phyloP scores from a whole-genome alignment of 2,797 vertebrate species.

The Thaleichthys pacificus region DNA sequence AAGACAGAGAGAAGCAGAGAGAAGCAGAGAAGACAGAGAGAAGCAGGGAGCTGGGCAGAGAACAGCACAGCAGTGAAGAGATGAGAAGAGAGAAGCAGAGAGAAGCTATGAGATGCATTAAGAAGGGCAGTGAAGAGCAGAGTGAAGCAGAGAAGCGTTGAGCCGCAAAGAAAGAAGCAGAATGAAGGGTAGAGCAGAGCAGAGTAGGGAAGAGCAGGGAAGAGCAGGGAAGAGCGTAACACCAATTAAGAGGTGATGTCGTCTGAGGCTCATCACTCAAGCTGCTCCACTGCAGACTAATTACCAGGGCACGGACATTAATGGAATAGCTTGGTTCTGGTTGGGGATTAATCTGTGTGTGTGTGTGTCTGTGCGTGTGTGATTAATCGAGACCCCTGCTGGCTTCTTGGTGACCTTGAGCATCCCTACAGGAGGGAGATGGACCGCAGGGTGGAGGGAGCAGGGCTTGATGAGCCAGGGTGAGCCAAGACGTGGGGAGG shows the following conservation, averaged over 20 bases:
- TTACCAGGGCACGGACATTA: conserved; percentile 74
- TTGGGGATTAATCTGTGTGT: conserved; percentile 66
- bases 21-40: neutral
- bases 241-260: conserved; percentile 77
- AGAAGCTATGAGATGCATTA: neutral
- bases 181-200: neutral
- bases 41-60: conserved; percentile 10
- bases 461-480: neutral
- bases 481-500: neutral
- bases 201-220: conserved; percentile 44
- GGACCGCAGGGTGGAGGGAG: neutral
- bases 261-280: conserved; percentile 71
- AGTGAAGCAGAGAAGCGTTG: neutral
- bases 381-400: conserved; percentile 67
- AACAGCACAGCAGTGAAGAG: neutral
- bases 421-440: conserved; percentile 49
- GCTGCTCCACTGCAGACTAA: conserved; percentile 72
- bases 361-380: conserved; percentile 44
- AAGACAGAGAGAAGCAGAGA: conserved; percentile 11
- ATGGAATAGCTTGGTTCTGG: conserved; percentile 73
- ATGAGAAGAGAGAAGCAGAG: neutral
- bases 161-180: neutral
- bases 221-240: conserved; percentile 69
- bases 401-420: conserved; percentile 66
- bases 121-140: neutral